These are phyloP conservation scores for Notiomystis cincta DNA, from an alignment of 2,113 vertebrate genomes.

Conservation along the genomic window DNA sequence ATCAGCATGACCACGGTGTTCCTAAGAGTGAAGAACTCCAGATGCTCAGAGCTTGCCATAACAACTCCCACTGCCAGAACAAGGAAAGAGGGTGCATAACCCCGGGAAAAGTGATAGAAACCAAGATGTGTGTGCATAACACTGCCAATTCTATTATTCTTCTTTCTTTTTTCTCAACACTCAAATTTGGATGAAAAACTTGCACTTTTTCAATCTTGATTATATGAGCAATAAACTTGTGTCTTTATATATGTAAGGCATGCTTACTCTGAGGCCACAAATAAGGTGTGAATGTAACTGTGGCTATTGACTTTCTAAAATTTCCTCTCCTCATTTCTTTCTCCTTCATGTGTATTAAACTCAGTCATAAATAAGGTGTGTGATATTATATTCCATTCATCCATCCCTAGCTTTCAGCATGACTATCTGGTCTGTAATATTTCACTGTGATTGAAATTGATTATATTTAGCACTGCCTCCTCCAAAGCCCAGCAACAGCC, in stretches of 20 bases:
- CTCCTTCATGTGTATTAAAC: not conserved
- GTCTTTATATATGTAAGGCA: not conserved
- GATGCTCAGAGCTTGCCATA: not conserved
- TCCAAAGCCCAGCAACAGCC: not conserved
- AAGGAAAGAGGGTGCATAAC: not conserved
- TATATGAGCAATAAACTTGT: not conserved
- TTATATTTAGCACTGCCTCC: not conserved
- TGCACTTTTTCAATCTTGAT: not conserved
- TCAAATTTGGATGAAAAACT: not conserved
- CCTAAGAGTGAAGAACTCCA: fast-evolving
- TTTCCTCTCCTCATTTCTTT: not conserved
- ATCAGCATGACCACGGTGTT: fast-evolving
- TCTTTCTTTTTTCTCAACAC: not conserved
- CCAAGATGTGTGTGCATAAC: not conserved
- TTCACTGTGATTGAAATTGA: not conserved
- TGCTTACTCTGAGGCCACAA: not conserved
- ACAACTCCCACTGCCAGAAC: fast-evolving
- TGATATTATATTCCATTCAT: not conserved
- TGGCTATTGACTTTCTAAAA: not conserved
- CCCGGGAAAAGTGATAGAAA: not conserved
- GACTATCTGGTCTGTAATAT: not conserved
- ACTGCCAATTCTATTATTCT: not conserved
- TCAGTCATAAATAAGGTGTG: not conserved
- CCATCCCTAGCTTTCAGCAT: not conserved
- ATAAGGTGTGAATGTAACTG: not conserved